Percentiles rank a stretch among this genome's conserved stretches.
These are phyloP conservation scores for Alethe diademata DNA, from an alignment of 2,113 vertebrate species.

Conservation along the genomic window DNA sequence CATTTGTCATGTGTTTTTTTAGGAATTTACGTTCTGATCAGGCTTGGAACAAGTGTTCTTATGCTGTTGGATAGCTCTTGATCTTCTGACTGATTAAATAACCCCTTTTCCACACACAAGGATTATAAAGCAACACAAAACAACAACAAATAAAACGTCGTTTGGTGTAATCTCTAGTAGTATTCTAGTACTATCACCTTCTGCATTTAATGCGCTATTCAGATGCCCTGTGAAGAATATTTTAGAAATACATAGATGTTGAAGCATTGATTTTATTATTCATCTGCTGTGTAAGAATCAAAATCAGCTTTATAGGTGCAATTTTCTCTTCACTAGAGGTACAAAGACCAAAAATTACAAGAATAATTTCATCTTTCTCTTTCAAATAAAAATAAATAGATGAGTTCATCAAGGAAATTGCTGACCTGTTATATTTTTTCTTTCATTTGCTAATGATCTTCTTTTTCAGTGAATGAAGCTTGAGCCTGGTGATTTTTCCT, in stretches of 20 bases:
- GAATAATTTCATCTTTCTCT: slow-evolving; percentile 49
- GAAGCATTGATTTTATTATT: slow-evolving; percentile 28
- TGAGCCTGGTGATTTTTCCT: slow-evolving; percentile 38
- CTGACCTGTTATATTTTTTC: slow-evolving; percentile 43
- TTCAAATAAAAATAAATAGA: slow-evolving; percentile 61
- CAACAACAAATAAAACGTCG: slow-evolving; percentile 24
- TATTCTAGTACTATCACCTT: slow-evolving; percentile 41
- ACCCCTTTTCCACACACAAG: neutral
- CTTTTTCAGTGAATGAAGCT: slow-evolving; percentile 36
- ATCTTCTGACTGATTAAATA: slow-evolving; percentile 45
- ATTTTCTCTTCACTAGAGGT: slow-evolving; percentile 15
- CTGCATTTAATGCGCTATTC: slow-evolving; percentile 13
- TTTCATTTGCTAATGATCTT: slow-evolving; percentile 52
- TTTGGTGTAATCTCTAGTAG: neutral
- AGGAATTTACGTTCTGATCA: neutral
- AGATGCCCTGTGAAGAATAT: slow-evolving; percentile 36
- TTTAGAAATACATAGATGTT: neutral
- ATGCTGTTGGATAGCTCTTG: neutral
- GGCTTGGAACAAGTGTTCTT: neutral
- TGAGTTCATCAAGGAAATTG: slow-evolving; percentile 59
- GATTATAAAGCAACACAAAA: slow-evolving; percentile 35
- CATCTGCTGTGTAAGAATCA: slow-evolving; percentile 28
- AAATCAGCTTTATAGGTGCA: slow-evolving; percentile 25
- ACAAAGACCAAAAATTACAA: slow-evolving; percentile 42
- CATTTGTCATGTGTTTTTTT: neutral